Evolutionary conservation across 2,888 invertebrate species (phyloP), one percentile per base, ranked within the genome.

Genomic region (Polyommatus icarus): DNA sequence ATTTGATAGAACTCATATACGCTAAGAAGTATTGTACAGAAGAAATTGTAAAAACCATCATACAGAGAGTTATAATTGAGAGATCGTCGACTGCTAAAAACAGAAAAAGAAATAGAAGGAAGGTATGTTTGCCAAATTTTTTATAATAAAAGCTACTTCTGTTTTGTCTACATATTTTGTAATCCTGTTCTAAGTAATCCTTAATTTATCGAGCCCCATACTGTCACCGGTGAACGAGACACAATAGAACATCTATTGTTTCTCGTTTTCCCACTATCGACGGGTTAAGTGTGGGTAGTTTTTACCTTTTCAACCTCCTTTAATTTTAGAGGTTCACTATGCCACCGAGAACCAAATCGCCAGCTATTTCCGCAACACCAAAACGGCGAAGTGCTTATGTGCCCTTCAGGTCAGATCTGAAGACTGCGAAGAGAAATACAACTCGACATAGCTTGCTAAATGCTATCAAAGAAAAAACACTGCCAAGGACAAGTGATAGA

Each of bases 1-100:
- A 89, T 78, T 82, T 93, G 0, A 85, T 92, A 46, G 83, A 90
- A 76, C 81, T 93, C 75, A 91, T 93, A n/a, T 79, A 85, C 77
- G 87, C 91, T 0, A 89, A 89, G 76, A 90, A 87, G 79, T 86
- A 82, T 15, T 81, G 84, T 24, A 80, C 84, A 0, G 80, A 85
- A 3, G 78, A 77, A 0, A 87, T 89, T 6, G 84, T 91, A 0
- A 80, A 85, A 0, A 78, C 61, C 0, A 86, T 93, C 0, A 84
- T 92, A 3, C 77, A 82, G 1, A 81, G 83, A n/a, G 86, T 90
- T 0, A 88, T 86, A 78, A 54, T 79, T 24, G 90, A 91, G 78
- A 84, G 92, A 0, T 83, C 84, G 72, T 83, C 84, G 8, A 24
- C 77, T 4, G 78, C 87, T 0, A 80, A 83, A 50, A 79, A 57